Conservation (phyloP, 2,113 vertebrate genomes). For the Rhinichthys klamathensis region DNA sequence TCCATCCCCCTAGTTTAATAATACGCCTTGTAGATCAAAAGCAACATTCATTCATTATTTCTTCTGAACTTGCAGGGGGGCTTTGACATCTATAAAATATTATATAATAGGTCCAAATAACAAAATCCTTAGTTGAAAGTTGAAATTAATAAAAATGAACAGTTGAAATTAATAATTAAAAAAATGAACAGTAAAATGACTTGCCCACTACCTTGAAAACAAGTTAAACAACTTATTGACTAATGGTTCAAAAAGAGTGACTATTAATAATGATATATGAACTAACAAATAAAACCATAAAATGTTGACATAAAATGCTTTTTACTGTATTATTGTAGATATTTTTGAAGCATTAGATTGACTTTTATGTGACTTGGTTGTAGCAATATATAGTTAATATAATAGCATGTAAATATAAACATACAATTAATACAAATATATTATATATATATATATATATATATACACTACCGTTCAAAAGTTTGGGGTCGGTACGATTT, state of each 20-base stretch:
- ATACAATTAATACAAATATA: background rate
- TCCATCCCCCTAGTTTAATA: constrained; percentile 29
- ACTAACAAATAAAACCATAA: background rate
- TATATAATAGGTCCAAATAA: background rate
- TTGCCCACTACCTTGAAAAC: too few relatives aligned
- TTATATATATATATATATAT: background rate
- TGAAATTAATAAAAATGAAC: background rate
- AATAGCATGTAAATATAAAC: too few relatives aligned
- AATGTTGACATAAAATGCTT: background rate
- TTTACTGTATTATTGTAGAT: background rate
- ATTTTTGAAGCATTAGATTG: too few relatives aligned
- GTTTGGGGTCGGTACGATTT: too few relatives aligned
- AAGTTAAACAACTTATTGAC: too few relatives aligned
- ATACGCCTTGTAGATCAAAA: constrained; percentile 48
- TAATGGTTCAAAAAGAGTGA: background rate
- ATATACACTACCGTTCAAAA: too few relatives aligned
- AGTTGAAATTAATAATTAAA: too few relatives aligned
- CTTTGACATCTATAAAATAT: background rate
- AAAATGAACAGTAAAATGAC: background rate
- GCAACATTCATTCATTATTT: background rate
- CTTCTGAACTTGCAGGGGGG: background rate
- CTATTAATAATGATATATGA: background rate
- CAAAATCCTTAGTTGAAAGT: background rate
- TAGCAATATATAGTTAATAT: background rate
- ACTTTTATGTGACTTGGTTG: background rate